A percentile compares a stretch with the other conserved stretches of the same genome.
phyloP scores from a whole-genome alignment of 2,797 vertebrate species.

The Fringilla coelebs region DNA sequence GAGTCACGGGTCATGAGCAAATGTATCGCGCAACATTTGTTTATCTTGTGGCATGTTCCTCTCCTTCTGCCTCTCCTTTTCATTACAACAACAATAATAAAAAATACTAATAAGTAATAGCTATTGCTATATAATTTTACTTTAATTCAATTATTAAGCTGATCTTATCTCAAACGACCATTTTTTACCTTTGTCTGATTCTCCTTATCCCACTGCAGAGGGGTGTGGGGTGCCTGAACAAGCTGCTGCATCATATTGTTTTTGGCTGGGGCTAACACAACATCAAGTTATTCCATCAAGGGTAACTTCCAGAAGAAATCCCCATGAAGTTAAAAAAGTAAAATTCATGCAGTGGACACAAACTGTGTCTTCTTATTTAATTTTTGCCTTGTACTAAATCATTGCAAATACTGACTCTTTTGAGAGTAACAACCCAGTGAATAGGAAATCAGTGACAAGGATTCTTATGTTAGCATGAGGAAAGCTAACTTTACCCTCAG shows the following conservation, averaged over 20 bases:
- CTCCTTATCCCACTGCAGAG: not conserved
- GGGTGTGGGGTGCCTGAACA: accelerated
- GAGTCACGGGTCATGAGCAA: not conserved
- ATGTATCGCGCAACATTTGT: not conserved
- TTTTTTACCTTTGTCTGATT: not conserved
- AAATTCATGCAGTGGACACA: not conserved
- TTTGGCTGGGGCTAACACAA: not conserved
- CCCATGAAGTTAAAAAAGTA: not conserved
- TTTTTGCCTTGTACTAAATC: not conserved
- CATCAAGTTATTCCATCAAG: not conserved
- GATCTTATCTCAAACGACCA: not conserved
- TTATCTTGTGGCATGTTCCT: not conserved
- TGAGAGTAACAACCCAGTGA: not conserved
- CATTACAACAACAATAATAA: not conserved
- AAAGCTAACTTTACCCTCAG: not conserved
- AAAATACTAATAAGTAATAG: not conserved
- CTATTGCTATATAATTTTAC: not conserved
- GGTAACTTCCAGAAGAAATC: not conserved
- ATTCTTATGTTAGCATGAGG: not conserved
- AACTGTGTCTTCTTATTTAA: not conserved
- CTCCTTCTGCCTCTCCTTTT: not conserved
- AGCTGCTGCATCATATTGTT: not conserved
- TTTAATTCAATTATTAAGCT: not conserved
- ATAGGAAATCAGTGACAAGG: not conserved
- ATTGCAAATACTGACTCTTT: not conserved